phyloP scores from a whole-genome alignment of 2,888 invertebrate genomes.

The Azorinus chamasolen region DNA sequence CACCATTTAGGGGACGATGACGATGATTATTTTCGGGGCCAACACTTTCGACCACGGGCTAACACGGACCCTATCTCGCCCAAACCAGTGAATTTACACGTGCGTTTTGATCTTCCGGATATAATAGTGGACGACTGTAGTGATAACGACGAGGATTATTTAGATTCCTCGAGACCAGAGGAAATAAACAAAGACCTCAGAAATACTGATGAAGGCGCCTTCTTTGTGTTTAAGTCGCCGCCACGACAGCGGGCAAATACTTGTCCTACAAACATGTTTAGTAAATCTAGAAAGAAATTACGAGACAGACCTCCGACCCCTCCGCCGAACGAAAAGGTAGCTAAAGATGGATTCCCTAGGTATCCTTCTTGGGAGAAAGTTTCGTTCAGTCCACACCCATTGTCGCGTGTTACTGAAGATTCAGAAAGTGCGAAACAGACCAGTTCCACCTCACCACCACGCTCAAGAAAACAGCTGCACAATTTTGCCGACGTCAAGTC shows the following conservation, averaged over 20 bases:
- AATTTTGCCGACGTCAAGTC: slow-evolving; percentile 8
- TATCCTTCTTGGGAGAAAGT: slow-evolving; percentile 52
- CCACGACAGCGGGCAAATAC: slow-evolving; percentile 62
- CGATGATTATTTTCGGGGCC: slow-evolving; percentile 36
- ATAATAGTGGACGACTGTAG: slow-evolving; percentile 63
- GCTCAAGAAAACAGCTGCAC: slow-evolving; percentile 5
- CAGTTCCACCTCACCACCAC: background rate
- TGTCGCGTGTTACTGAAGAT: slow-evolving; percentile 53
- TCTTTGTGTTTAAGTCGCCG: slow-evolving; percentile 64
- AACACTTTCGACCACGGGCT: slow-evolving; percentile 56
- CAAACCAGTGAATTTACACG: slow-evolving; percentile 37
- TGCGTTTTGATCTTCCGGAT: slow-evolving; percentile 64
- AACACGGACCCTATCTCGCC: slow-evolving; percentile 60
- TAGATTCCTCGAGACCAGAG: slow-evolving; percentile 46
- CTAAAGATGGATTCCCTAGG: slow-evolving; percentile 28
- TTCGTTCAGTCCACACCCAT: slow-evolving; percentile 51
- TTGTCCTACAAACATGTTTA: slow-evolving; percentile 57
- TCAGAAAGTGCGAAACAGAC: slow-evolving; percentile 9
- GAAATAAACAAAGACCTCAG: slow-evolving; percentile 50
- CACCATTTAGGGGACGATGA: slow-evolving; percentile 18
- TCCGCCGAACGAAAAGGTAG: slow-evolving; percentile 46
- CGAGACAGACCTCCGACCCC: slow-evolving; percentile 35
- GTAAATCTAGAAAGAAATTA: slow-evolving; percentile 16
- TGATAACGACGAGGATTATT: slow-evolving; percentile 50
- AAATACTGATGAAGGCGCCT: slow-evolving; percentile 59